Percentiles rank a stretch among this genome's conserved stretches.
Evolutionary conservation across 2,888 invertebrate species (phyloP).

Genomic region (Acholoe squamosa): DNA sequence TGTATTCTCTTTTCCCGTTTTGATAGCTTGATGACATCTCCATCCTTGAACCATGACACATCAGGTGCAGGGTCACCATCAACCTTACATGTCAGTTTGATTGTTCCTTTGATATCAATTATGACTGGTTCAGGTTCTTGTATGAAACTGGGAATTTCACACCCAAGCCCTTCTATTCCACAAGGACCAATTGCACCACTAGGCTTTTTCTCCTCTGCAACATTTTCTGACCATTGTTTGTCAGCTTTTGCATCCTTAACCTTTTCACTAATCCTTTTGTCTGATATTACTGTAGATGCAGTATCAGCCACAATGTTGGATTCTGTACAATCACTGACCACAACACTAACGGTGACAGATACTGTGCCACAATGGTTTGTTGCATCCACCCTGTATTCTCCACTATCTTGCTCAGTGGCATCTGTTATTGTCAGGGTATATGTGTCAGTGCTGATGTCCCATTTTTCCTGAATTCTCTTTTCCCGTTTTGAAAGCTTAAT

Average conservation of each 20-base stretch:
- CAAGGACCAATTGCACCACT: neutral
- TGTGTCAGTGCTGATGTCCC: conserved; percentile 67
- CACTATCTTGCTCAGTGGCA: conserved; percentile 72
- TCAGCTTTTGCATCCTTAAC: no score
- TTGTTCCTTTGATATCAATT: conserved; percentile 20
- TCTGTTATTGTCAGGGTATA: conserved; percentile 73
- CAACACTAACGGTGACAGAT: conserved; percentile 68
- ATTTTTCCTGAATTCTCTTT: neutral
- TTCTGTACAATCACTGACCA: neutral
- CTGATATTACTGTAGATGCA: neutral
- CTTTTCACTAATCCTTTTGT: no score
- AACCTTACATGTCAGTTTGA: conserved; percentile 39
- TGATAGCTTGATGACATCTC: conserved; percentile 69
- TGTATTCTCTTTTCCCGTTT: conserved; percentile 18
- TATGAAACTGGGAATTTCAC: conserved; percentile 24
- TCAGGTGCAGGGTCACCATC: conserved; percentile 83
- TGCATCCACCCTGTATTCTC: conserved; percentile 75
- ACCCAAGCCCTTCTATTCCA: conserved; percentile 19
- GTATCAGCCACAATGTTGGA: neutral
- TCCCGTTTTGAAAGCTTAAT: conserved; percentile 12
- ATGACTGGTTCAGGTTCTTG: neutral
- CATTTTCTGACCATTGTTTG: no score
- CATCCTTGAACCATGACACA: conserved; percentile 89
- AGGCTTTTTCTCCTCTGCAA: no score
- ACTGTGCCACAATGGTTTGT: conserved; percentile 73